Conservation (phyloP, 1,140 invertebrate species). For the Chironomus striatipennis region DNA sequence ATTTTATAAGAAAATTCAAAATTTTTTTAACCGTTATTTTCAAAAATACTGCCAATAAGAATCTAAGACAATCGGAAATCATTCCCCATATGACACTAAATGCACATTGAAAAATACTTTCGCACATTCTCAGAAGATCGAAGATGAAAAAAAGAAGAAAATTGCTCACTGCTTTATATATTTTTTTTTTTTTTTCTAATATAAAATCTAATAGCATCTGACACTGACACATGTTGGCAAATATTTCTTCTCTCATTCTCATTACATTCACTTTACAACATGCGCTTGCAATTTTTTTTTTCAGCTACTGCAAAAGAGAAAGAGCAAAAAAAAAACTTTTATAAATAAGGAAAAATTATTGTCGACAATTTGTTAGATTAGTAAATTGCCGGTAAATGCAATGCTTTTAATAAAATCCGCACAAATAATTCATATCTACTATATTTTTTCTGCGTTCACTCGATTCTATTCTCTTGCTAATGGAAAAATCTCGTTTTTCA, state of each 20-base stretch:
- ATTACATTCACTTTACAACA: neutral
- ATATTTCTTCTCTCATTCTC: neutral
- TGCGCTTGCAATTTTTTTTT: neutral
- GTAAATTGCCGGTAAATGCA: neutral
- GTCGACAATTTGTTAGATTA: constrained; percentile 13
- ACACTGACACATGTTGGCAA: constrained; percentile 11
- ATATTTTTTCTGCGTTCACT: neutral
- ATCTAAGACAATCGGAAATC: too few relatives aligned
- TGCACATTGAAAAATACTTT: neutral
- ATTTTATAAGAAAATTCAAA: too few relatives aligned
- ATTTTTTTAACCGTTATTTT: too few relatives aligned
- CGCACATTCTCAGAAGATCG: neutral
- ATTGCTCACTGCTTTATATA: neutral
- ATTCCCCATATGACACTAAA: neutral
- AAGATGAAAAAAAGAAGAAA: neutral
- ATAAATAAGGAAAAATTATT: constrained; percentile 10
- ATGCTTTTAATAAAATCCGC: too few relatives aligned
- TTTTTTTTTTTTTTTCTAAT: neutral
- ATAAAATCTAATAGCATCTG: neutral
- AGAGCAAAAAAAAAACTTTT: neutral
- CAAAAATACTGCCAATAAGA: too few relatives aligned
- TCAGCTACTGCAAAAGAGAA: neutral
- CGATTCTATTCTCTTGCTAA: neutral
- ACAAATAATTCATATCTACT: neutral
- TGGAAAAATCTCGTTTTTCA: neutral